Evolutionary conservation across 1,140 invertebrate species (phyloP), one percentile per base, ranked within the genome.

Genomic region (Aporrectodea caliginosa): DNA sequence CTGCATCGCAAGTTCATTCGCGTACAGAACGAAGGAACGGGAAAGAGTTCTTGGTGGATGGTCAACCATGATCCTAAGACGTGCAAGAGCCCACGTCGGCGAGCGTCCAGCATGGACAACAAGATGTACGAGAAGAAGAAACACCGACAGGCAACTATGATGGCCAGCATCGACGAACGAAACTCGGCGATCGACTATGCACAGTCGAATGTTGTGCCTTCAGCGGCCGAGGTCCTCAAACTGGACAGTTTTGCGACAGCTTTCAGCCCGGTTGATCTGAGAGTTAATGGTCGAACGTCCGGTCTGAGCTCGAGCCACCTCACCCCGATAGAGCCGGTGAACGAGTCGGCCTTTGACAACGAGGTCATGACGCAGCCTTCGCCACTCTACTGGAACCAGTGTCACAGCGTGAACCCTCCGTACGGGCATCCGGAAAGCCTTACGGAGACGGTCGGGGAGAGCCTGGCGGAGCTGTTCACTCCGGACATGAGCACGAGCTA

Each of bases 31-130:
- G 98, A 99, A 88, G 98, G 98, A 12, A 98, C 98, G 0, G 98
- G 98, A 16, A 99, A 99, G 88, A 98, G 95, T 73, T 98, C 96
- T 0, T 99, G 98, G 98, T 99, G 98, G 98, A 98, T 99, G 92
- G 94, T 99, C 84, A 99, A 99, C 89, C 97, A 96, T 0, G 97
- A 99, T 85, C 96, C 96, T 0, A 97, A 98, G 87, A 95, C 95
- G 0, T 96, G 96, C 80, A 98, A 98, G 88, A 95, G 95, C 1
- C 94, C 96, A 0, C 91, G 97, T 74, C 90, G 96, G 80, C 91
- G 97, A 83, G 96, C 97, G 0, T 95, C 95, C 0, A 96, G 95
- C 33, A 97, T 99, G 95, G 96, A 98, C 88, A 96, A 96, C 16
- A 95, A 93, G 80, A 96, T 95, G 85, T 95, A 94, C 86, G 96